Evolutionary conservation across 2,888 invertebrate genomes (phyloP).

Genomic region (Pristionchus fissidentatus): DNA sequence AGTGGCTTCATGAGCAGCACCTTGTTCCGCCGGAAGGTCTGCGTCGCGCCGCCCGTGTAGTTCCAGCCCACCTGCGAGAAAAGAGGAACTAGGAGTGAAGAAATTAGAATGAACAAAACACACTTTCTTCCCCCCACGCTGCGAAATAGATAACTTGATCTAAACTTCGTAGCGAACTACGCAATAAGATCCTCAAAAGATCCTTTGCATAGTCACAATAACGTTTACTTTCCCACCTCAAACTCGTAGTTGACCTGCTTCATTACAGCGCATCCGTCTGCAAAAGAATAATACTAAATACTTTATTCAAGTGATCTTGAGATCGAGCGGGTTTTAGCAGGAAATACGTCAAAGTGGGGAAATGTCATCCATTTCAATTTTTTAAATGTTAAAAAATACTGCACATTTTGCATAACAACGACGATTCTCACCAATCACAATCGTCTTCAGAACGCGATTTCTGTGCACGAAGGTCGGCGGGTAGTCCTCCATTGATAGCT

Average conservation of each 20-base stretch:
- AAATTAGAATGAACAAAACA: background rate
- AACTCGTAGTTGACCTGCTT: slow-evolving; percentile 21
- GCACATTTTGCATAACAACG: too few relatives aligned
- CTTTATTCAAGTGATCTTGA: background rate
- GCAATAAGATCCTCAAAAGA: background rate
- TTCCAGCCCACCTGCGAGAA: slow-evolving; percentile 21
- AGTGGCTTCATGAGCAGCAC: slow-evolving; percentile 25
- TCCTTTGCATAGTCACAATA: too few relatives aligned
- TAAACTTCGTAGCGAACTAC: background rate
- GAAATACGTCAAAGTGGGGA: background rate
- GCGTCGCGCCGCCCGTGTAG: background rate
- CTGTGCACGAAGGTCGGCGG: background rate
- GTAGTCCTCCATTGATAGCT: slow-evolving; percentile 35
- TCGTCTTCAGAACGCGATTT: background rate
- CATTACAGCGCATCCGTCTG: slow-evolving; percentile 40
- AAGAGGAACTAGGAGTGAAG: background rate
- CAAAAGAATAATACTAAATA: background rate
- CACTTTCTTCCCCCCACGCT: too few relatives aligned
- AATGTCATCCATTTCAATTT: background rate
- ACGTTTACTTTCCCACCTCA: background rate
- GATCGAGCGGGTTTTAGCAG: background rate
- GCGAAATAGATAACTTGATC: background rate
- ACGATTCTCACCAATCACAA: slow-evolving; percentile 7
- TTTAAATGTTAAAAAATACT: background rate
- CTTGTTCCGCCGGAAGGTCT: slow-evolving; percentile 20